phyloP scores from a whole-genome alignment of 2,888 invertebrate species.

The Prosopocoilus inquinatus region DNA sequence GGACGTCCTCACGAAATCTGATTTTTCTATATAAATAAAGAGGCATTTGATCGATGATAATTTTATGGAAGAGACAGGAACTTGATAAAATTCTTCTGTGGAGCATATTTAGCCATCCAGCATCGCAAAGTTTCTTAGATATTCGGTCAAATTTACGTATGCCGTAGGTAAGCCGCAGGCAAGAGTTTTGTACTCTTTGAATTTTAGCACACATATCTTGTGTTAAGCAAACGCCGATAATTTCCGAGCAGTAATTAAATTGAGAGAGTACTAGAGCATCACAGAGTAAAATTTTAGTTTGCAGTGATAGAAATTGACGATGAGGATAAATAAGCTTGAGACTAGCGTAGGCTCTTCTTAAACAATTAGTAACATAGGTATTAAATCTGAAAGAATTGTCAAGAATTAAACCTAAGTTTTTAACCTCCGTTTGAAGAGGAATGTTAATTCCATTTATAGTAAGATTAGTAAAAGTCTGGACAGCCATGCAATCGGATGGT shows the following conservation, averaged over 20 bases:
- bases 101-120: conserved; percentile 8
- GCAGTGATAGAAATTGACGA: neutral
- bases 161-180: conserved; percentile 11
- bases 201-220: neutral
- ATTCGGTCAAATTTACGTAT: conserved; percentile 5
- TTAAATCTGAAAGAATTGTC: conserved; percentile 5
- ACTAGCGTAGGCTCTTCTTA: conserved; percentile 2
- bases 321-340: neutral
- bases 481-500: neutral
- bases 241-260: conserved; percentile 4
- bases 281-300: conserved; percentile 3
- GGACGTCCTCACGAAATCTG: neutral
- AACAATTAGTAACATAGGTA: conserved; percentile 3
- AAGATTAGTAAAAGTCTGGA: neutral
- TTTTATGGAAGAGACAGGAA: conserved; percentile 8
- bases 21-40: conserved; percentile 10
- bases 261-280: no score
- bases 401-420: conserved; percentile 1
- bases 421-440: neutral
- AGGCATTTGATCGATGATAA: neutral
- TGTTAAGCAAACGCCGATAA: conserved; percentile 4
- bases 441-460: neutral
- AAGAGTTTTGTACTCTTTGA: conserved; percentile 12
- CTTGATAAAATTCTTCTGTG: neutral
- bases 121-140: neutral